A percentile compares a stretch with the other conserved stretches of the same genome.
phyloP scores from a whole-genome alignment of 2,888 invertebrate genomes.

The Salpingus planirostris region DNA sequence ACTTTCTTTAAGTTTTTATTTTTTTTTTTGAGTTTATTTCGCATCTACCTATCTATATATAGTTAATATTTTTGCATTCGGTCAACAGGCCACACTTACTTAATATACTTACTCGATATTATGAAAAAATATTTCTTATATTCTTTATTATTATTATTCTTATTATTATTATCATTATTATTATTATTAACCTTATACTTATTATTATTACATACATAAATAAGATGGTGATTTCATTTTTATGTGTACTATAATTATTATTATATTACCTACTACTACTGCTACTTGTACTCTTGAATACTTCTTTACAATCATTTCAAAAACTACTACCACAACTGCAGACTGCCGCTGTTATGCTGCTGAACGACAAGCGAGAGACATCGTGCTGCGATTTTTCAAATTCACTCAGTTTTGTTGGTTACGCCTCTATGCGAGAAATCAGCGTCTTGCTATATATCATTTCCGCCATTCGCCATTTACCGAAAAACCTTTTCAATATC shows the following conservation, averaged over 20 bases:
- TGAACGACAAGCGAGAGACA: no score
- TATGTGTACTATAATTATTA: slow-evolving; percentile 1
- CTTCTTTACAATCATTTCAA: slow-evolving; percentile 1
- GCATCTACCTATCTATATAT: no score
- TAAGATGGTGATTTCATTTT: slow-evolving; percentile 8
- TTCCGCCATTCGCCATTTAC: no score
- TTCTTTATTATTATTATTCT: slow-evolving; percentile 11
- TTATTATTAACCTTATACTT: not conserved
- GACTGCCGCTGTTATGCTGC: no score
- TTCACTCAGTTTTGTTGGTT: no score
- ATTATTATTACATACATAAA: slow-evolving; percentile 5
- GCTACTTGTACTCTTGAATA: slow-evolving; percentile 3
- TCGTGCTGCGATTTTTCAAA: no score
- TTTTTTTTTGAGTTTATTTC: no score
- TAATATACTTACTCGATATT: slow-evolving; percentile 20
- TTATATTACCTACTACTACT: slow-evolving; percentile 7
- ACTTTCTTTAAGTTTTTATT: not conserved
- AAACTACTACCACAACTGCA: not conserved
- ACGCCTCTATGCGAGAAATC: no score
- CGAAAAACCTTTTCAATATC: no score
- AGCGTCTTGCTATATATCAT: no score
- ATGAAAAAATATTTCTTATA: slow-evolving; percentile 11
- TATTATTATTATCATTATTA: not conserved
- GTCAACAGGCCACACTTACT: slow-evolving; percentile 32
- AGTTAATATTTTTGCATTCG: slow-evolving; percentile 21